Evolutionary conservation across 2,888 invertebrate genomes (phyloP).

Genomic region (Fragum fragum): DNA sequence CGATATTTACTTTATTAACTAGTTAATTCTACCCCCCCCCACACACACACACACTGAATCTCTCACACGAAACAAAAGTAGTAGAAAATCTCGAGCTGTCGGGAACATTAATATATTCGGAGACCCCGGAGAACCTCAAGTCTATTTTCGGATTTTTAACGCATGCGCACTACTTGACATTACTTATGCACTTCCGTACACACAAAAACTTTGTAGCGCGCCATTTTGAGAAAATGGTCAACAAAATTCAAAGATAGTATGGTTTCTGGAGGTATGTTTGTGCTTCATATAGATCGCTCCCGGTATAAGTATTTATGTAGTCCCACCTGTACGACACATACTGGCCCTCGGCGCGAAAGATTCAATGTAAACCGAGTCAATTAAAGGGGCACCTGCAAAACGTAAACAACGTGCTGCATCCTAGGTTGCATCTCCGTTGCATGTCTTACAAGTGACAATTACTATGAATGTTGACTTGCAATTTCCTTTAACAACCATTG

Average conservation of each 20-base stretch:
- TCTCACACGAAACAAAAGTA: too few relatives aligned
- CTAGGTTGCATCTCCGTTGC: too few relatives aligned
- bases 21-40: too few relatives aligned
- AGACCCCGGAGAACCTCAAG: conserved; percentile 3
- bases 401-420: neutral
- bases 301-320: neutral
- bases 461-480: too few relatives aligned
- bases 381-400: conserved; percentile 17
- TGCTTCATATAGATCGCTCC: neutral
- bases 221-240: conserved; percentile 41
- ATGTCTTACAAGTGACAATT: too few relatives aligned
- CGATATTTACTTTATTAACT: too few relatives aligned
- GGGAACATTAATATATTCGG: too few relatives aligned
- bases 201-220: conserved; percentile 58
- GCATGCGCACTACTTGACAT: conserved; percentile 23
- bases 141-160: conserved; percentile 16
- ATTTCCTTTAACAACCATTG: too few relatives aligned
- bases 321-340: neutral
- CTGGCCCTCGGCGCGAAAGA: neutral
- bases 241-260: conserved; percentile 9
- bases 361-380: neutral
- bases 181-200: conserved; percentile 43
- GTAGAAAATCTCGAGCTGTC: too few relatives aligned
- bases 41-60: too few relatives aligned
- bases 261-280: conserved; percentile 1